A percentile compares a stretch with the other conserved stretches of the same genome.
Conservation (phyloP, 2,113 vertebrate genomes). For the Cathartes aura region DNA sequence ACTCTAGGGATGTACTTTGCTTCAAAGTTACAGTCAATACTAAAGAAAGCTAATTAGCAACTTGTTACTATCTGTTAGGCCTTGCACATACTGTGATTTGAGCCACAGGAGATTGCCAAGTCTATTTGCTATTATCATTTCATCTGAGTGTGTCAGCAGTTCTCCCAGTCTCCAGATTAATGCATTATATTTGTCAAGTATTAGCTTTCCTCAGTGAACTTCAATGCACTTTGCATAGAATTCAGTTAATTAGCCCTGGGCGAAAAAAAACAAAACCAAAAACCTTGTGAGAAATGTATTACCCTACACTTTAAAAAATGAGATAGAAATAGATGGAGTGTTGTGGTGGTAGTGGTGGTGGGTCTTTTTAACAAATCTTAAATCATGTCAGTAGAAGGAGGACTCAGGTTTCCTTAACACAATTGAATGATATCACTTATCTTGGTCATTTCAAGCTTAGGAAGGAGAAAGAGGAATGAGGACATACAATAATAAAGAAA, state of each 20-base stretch:
- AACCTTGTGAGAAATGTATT: background rate
- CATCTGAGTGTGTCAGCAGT: background rate
- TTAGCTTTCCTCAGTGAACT: background rate
- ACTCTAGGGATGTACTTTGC: background rate
- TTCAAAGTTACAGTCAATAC: background rate
- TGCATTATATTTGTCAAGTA: background rate
- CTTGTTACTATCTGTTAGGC: background rate
- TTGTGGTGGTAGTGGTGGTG: background rate
- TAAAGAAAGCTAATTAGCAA: background rate
- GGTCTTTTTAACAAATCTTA: background rate
- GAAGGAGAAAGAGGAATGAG: background rate
- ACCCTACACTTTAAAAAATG: background rate
- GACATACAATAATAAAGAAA: background rate
- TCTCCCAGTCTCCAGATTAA: background rate
- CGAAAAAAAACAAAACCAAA: background rate
- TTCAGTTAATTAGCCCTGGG: background rate
- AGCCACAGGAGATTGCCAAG: background rate
- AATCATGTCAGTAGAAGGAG: background rate
- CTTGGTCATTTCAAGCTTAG: background rate
- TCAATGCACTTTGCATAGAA: background rate
- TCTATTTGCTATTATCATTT: background rate
- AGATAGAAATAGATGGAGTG: background rate
- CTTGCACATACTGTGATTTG: background rate
- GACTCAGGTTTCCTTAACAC: background rate
- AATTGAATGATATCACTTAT: background rate